Evolutionary conservation across 2,888 invertebrate species (phyloP), one percentile per base, ranked within the genome.

Genomic region (Yponomeuta cagnagella): DNA sequence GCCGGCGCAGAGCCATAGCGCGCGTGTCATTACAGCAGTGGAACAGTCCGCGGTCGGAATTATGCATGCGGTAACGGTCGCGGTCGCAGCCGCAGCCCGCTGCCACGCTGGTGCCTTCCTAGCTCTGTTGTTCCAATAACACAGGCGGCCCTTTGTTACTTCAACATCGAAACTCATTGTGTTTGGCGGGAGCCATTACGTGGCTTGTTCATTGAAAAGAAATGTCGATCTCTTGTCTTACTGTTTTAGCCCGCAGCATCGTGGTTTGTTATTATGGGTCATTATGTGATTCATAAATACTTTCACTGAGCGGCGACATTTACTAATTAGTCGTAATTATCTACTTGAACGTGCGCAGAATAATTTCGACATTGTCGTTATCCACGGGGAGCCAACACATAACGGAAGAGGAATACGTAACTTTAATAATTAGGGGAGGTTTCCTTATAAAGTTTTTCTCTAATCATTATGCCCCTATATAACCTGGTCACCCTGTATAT

Each of bases 51-150:
- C 85, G 85, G 86, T 86, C 80, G 79, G 76, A 82, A 88, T 88
- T 87, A 87, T 77, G 84, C 83, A 87, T 87, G 81, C 82, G 76
- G 77, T 89, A 90, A 89, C 89, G 89, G 90, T 89, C 81, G 82
- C 78, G 72, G 90, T 88, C 81, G 82, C 78, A 72, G 75, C 75
- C 76, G 74, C 68, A 68, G 72, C 72, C 72, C 76, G 74, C 68
- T 33, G 72, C 72, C 72, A 73, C 73, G 77, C 76, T 72, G 77
- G 58, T 66, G 70, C 70, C 52, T 58, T 58, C 52, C n/a, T 37
- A 37, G 71, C 48, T 65, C 64, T 48, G 48, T n/a, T 68, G 71
- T 37, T 43, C 71, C 63, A 71, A 68, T 71, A 43, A 71, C 64
- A 48, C 74, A 76, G 74, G 75, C 75, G 71, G 63, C 72, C 72